These are phyloP conservation scores for Lithobates pipiens DNA, from an alignment of 2,797 vertebrate genomes.

Conservation along the genomic window DNA sequence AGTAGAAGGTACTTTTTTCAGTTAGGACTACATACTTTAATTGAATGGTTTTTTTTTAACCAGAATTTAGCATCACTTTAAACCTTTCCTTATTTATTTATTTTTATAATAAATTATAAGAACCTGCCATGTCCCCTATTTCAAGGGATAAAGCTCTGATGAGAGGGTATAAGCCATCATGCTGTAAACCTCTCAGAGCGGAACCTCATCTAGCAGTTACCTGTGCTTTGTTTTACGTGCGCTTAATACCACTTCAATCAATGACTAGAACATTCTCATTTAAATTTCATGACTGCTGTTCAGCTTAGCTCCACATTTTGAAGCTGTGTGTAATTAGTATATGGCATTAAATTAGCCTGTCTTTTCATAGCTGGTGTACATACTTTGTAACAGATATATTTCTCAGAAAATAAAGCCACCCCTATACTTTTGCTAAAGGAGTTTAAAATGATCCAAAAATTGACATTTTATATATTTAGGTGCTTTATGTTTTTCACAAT, in stretches of 20 bases:
- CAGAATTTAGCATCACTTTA: too few relatives aligned
- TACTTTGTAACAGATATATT: neutral
- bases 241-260: constrained; percentile 33
- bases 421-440: too few relatives aligned
- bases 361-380: neutral
- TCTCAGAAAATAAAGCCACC: too few relatives aligned
- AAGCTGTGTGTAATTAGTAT: constrained; percentile 12
- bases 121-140: neutral
- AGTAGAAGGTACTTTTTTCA: too few relatives aligned
- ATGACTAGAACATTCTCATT: constrained; percentile 51
- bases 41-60: too few relatives aligned
- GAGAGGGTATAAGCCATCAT: neutral
- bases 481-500: too few relatives aligned
- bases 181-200: constrained; percentile 8
- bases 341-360: neutral
- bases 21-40: too few relatives aligned
- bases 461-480: too few relatives aligned
- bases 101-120: too few relatives aligned
- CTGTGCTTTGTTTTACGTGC: constrained; percentile 19
- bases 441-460: too few relatives aligned
- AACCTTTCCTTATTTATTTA: too few relatives aligned
- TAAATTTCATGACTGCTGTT: constrained; percentile 36
- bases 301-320: constrained; percentile 6
- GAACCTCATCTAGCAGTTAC: constrained; percentile 31
- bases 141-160: neutral